phyloP scores from a whole-genome alignment of 2,888 invertebrate species.

The Belgica antarctica region DNA sequence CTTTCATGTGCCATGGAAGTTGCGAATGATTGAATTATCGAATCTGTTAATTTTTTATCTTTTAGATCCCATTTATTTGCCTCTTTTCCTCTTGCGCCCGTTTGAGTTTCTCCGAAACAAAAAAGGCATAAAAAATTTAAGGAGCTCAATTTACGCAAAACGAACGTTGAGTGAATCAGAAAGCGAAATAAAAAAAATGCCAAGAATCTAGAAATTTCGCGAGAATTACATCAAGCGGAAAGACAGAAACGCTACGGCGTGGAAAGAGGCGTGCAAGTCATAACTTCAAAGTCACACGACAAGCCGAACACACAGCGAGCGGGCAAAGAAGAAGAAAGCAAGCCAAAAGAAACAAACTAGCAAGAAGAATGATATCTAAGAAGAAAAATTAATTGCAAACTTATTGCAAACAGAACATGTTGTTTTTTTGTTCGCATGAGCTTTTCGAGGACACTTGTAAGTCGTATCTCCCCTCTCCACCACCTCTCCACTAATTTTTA shows the following conservation, averaged over 20 bases:
- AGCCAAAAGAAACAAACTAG: not conserved
- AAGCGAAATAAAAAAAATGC: too few relatives aligned
- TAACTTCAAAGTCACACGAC: not conserved
- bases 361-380: too few relatives aligned
- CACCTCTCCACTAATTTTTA: not conserved
- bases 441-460: conserved; percentile 43
- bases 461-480: conserved; percentile 5
- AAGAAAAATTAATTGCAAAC: conserved; percentile 28
- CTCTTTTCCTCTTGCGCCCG: not conserved
- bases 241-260: too few relatives aligned
- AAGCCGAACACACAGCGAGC: not conserved
- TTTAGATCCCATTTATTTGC: not conserved
- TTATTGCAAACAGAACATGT: conserved; percentile 41
- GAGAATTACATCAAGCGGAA: not conserved
- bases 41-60: conserved; percentile 14
- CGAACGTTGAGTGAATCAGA: too few relatives aligned
- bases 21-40: conserved; percentile 20
- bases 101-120: conserved; percentile 1
- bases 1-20: conserved; percentile 16
- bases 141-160: conserved; percentile 2
- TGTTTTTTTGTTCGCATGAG: conserved; percentile 36
- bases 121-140: not conserved
- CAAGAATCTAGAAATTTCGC: not conserved
- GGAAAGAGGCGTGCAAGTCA: not conserved
- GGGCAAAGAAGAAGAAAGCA: not conserved